Percentiles rank a stretch among this genome's conserved stretches.
Conservation (phyloP, 2,113 vertebrate species). For the Nyctibius bracteatus region DNA sequence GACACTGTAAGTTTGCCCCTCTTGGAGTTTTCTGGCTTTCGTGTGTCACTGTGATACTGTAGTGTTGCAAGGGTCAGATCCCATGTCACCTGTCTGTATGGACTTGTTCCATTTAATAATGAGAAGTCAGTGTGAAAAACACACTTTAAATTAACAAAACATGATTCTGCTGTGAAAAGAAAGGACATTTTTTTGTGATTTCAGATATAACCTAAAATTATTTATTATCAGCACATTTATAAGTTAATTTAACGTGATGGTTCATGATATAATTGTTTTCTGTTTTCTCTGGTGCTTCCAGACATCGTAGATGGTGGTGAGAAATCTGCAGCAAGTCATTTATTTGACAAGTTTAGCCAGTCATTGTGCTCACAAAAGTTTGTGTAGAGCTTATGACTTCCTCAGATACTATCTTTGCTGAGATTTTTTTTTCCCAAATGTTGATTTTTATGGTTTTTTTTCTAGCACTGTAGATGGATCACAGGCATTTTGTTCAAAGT, state of each 20-base stretch:
- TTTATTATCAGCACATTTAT: neutral
- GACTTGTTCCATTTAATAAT: neutral
- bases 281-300: neutral
- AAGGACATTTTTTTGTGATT: neutral
- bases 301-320: neutral
- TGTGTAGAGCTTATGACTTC: neutral
- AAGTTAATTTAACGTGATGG: neutral
- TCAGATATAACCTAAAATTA: neutral
- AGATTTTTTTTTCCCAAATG: neutral
- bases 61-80: neutral
- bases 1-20: neutral
- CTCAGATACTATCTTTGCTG: neutral
- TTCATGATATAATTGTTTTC: neutral
- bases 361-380: neutral
- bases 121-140: neutral
- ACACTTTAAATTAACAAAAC: neutral
- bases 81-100: neutral
- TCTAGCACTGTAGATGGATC: neutral
- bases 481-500: neutral
- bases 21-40: neutral
- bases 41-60: neutral
- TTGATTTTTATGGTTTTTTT: neutral
- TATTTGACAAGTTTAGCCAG: neutral
- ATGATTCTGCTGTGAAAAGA: neutral
- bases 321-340: neutral